A percentile compares a stretch with the other conserved stretches of the same genome.
These are phyloP conservation scores for Cotesia glomerata DNA, from an alignment of 1,140 invertebrate genomes.

Conservation along the genomic window DNA sequence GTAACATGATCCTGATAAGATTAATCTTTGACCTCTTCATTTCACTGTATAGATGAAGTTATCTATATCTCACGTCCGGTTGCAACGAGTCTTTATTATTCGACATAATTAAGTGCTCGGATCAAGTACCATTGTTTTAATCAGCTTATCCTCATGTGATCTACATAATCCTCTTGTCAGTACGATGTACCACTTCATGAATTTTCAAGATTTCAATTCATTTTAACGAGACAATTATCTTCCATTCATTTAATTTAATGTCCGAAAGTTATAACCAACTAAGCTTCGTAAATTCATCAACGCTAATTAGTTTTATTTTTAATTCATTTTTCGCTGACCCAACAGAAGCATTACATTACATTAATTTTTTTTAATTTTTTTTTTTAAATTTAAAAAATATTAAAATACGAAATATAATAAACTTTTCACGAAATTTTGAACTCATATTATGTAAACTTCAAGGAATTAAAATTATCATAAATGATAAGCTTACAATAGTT, in stretches of 20 bases:
- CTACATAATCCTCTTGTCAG: conserved; percentile 3
- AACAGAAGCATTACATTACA: no score
- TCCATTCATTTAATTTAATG: not conserved
- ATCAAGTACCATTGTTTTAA: not conserved
- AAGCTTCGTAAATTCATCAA: not conserved
- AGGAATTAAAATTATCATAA: no score
- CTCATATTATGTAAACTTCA: no score
- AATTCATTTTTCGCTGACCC: no score
- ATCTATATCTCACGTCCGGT: not conserved
- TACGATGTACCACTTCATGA: not conserved
- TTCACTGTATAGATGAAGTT: not conserved
- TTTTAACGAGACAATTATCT: not conserved
- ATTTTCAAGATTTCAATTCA: not conserved
- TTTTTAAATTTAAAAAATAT: no score
- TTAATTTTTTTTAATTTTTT: no score
- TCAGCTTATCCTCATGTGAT: not conserved
- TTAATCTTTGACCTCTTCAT: conserved; percentile 9
- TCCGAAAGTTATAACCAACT: not conserved
- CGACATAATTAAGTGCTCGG: not conserved
- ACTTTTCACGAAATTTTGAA: no score
- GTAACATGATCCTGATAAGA: not conserved
- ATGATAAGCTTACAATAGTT: no score
- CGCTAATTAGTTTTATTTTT: no score
- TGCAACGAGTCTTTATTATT: not conserved
- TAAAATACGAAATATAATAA: no score